Conservation (phyloP, 1,140 invertebrate species). For the Drepana arcuata region DNA sequence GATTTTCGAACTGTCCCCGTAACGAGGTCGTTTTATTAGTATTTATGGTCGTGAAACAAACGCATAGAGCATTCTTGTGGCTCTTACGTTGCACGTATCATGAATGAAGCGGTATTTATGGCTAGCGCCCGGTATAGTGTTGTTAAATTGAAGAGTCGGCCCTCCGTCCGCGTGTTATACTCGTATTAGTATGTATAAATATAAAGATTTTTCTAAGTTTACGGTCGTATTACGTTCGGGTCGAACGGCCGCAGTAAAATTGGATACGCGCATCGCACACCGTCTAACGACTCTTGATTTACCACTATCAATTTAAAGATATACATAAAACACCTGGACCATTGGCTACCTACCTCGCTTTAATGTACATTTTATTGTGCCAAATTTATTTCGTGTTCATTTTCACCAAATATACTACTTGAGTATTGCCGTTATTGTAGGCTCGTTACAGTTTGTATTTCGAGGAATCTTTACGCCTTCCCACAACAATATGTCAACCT, state of each 20-base stretch:
- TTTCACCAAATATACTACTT: too few relatives aligned
- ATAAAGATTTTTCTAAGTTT: conserved; percentile 62
- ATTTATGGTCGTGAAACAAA: conserved; percentile 65
- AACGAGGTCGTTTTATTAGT: conserved; percentile 69
- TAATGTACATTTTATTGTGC: conserved; percentile 25
- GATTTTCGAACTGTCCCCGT: conserved; percentile 66
- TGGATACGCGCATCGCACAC: conserved; percentile 43
- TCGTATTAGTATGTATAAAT: conserved; percentile 19
- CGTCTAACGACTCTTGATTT: conserved; percentile 55
- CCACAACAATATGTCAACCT: too few relatives aligned
- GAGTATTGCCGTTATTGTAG: too few relatives aligned
- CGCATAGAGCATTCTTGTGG: conserved; percentile 31
- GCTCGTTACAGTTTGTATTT: too few relatives aligned
- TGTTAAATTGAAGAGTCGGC: conserved; percentile 33
- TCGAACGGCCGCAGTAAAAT: conserved; percentile 50
- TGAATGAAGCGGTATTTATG: conserved; percentile 65
- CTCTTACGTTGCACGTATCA: conserved; percentile 31
- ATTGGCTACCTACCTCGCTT: conserved; percentile 28
- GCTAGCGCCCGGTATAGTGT: conserved; percentile 41
- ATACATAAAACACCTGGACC: conserved; percentile 47
- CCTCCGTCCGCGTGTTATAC: conserved; percentile 26
- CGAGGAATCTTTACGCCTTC: too few relatives aligned
- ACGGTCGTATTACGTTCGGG: conserved; percentile 44
- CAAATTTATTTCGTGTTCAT: conserved; percentile 15
- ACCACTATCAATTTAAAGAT: conserved; percentile 55